Percentiles rank a stretch among this genome's conserved stretches.
phyloP scores from a whole-genome alignment of 2,113 vertebrate species.

The Aythya baeri region DNA sequence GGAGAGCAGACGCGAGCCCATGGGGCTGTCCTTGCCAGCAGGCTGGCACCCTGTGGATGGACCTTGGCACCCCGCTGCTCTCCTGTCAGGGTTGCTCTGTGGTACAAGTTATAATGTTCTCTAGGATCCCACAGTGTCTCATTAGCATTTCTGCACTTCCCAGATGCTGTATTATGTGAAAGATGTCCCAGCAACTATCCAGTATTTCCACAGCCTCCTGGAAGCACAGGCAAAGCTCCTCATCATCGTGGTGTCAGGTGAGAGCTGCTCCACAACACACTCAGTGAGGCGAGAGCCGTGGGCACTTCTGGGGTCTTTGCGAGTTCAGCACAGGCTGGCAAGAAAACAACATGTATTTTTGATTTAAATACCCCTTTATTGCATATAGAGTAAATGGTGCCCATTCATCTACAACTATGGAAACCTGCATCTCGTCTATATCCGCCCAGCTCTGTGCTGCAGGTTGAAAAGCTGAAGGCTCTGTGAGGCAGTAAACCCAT shows the following conservation, averaged over 20 bases:
- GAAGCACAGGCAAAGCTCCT: constrained; percentile 84
- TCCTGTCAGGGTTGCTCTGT: neutral
- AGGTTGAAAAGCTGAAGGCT: neutral
- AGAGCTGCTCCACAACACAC: neutral
- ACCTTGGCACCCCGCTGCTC: accelerated
- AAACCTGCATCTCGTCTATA: accelerated
- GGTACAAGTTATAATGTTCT: neutral
- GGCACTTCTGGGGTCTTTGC: neutral
- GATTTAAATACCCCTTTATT: neutral
- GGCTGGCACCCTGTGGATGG: accelerated
- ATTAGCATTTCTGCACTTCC: neutral
- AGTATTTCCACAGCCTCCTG: constrained; percentile 87
- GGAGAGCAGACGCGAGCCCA: neutral
- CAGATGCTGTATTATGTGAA: constrained; percentile 91
- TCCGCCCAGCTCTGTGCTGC: accelerated
- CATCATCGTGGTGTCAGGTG: constrained; percentile 91
- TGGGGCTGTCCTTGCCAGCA: neutral
- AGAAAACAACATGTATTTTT: neutral
- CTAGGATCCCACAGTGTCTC: too few relatives aligned
- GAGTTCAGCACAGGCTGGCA: neutral
- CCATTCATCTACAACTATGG: neutral
- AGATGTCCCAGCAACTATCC: constrained; percentile 82
- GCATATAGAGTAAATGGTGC: neutral
- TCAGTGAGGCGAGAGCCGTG: neutral
- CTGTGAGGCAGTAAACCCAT: neutral